phyloP scores from a whole-genome alignment of 2,888 invertebrate genomes.

The Cryptocephalus moraei region DNA sequence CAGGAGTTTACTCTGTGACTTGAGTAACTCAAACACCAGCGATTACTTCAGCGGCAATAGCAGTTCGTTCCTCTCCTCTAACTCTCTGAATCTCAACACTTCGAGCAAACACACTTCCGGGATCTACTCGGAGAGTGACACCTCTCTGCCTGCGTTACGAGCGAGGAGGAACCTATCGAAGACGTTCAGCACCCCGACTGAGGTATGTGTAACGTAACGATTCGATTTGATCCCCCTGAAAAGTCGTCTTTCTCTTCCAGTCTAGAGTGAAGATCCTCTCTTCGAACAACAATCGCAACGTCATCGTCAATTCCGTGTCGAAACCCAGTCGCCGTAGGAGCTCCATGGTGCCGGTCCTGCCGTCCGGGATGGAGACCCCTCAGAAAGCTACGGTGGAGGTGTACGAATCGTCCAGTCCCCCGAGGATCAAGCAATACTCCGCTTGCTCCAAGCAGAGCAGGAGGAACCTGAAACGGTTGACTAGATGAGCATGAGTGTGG shows the following conservation, averaged over 20 bases:
- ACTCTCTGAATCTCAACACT: conserved; percentile 10
- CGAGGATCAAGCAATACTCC: conserved; percentile 22
- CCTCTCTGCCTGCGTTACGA: conserved; percentile 15
- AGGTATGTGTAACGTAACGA: conserved; percentile 4
- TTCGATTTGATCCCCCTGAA: neutral
- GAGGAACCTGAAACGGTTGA: conserved; percentile 29
- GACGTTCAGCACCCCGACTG: conserved; percentile 11
- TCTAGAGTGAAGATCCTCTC: conserved; percentile 1
- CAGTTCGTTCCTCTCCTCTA: conserved; percentile 11
- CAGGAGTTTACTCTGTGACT: conserved; percentile 13
- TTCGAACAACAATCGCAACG: conserved; percentile 2
- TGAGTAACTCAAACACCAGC: conserved; percentile 16
- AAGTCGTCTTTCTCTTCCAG: neutral
- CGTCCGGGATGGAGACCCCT: conserved; percentile 1
- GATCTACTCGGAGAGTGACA: conserved; percentile 20
- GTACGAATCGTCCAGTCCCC: conserved; percentile 26
- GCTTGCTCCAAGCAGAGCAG: conserved; percentile 31
- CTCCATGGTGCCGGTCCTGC: conserved; percentile 14
- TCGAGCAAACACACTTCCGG: conserved; percentile 16
- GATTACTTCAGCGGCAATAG: conserved; percentile 12
- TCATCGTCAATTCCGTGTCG: conserved; percentile 1
- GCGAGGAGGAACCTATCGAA: conserved; percentile 20
- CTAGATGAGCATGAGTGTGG: conserved; percentile 9
- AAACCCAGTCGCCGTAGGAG: conserved; percentile 5
- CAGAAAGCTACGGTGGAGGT: conserved; percentile 4